Evolutionary conservation across 2,113 vertebrate genomes (phyloP).

Genomic region (Corydoras maculifer): DNA sequence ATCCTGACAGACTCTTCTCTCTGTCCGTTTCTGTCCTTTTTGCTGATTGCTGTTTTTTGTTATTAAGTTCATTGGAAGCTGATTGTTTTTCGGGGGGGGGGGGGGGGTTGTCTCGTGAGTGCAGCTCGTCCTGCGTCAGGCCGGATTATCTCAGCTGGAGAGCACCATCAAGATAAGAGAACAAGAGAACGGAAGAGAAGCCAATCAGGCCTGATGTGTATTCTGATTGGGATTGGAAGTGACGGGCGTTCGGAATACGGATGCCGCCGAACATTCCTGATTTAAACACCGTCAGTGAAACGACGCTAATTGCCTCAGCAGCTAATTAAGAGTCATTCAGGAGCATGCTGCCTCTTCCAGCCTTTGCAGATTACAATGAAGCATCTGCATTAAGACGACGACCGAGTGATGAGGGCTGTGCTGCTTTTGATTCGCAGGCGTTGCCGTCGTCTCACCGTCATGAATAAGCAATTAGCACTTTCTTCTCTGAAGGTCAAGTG

Average conservation of each 20-base stretch:
- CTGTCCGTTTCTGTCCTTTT: too few relatives aligned
- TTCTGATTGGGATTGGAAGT: conserved; percentile 1
- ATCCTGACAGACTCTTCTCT: too few relatives aligned
- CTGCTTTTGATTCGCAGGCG: background rate
- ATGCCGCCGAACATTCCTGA: background rate
- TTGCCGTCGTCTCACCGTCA: too few relatives aligned
- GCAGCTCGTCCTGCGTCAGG: too few relatives aligned
- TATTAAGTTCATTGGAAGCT: too few relatives aligned
- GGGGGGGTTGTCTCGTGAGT: too few relatives aligned
- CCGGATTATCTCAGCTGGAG: too few relatives aligned
- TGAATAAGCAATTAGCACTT: background rate
- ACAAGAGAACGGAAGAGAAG: too few relatives aligned
- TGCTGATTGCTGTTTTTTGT: too few relatives aligned
- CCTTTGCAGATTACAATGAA: background rate
- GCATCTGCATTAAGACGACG: background rate
- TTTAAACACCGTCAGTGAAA: conserved; percentile 9
- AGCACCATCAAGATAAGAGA: background rate
- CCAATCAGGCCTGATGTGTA: too few relatives aligned
- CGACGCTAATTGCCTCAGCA: conserved; percentile 18
- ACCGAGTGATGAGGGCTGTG: background rate
- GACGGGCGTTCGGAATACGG: background rate
- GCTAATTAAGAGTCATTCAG: conserved; percentile 46
- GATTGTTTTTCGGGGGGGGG: too few relatives aligned
- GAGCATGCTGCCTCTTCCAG: conserved; percentile 16
- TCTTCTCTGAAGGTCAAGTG: background rate